phyloP scores from a whole-genome alignment of 2,797 vertebrate species.

The Sparidentex hasta region DNA sequence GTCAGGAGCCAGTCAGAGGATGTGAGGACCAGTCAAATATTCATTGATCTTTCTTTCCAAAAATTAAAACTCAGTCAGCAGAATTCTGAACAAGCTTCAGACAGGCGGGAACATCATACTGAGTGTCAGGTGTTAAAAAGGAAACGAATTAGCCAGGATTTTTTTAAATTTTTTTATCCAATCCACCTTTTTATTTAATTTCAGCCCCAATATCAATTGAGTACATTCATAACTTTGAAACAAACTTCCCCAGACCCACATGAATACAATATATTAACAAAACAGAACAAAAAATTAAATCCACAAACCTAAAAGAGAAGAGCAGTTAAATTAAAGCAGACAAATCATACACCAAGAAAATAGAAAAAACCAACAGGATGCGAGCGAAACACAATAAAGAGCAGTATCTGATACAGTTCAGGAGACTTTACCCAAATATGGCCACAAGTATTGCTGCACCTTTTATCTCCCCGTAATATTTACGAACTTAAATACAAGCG shows the following conservation, averaged over 20 bases:
- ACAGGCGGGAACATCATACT: not conserved
- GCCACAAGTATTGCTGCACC: slow-evolving; percentile 61
- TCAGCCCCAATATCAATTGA: slow-evolving; percentile 68
- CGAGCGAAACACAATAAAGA: slow-evolving; percentile 39
- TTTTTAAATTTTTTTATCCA: slow-evolving; percentile 66
- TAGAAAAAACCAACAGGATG: slow-evolving; percentile 33
- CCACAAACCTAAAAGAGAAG: slow-evolving; percentile 51
- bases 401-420: slow-evolving; percentile 31
- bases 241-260: slow-evolving; percentile 61
- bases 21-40: not conserved
- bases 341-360: slow-evolving; percentile 40
- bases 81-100: not conserved
- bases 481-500: slow-evolving; percentile 38
- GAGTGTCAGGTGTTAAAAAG: not conserved
- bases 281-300: slow-evolving; percentile 40
- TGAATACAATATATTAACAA: slow-evolving; percentile 68
- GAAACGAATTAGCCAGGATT: not conserved
- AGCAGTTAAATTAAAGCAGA: slow-evolving; percentile 56
- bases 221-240: slow-evolving; percentile 76
- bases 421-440: slow-evolving; percentile 51
- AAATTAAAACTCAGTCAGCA: not conserved
- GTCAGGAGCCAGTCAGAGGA: not conserved
- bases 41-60: not conserved
- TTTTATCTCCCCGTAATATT: slow-evolving; percentile 29
- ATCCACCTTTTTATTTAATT: slow-evolving; percentile 81